Percentiles rank a stretch among this genome's conserved stretches.
phyloP scores from a whole-genome alignment of 2,797 vertebrate species.

The Melanotaenia pygmaea region DNA sequence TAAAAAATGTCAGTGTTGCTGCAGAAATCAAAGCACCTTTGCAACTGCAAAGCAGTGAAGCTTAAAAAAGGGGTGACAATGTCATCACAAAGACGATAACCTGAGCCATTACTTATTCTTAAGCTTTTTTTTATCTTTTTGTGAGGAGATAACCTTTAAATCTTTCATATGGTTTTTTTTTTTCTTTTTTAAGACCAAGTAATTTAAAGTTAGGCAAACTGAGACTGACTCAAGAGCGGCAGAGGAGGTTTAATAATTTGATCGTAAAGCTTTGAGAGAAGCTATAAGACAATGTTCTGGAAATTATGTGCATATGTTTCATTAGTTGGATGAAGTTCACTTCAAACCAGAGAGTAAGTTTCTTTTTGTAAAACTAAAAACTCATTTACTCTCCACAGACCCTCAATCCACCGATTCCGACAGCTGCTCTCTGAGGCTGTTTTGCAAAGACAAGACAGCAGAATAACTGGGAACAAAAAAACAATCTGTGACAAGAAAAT shows the following conservation, averaged over 20 bases:
- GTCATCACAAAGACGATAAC: slow-evolving; percentile 7
- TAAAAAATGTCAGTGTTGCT: not conserved
- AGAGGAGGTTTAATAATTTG: slow-evolving; percentile 30
- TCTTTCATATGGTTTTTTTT: slow-evolving; percentile 1
- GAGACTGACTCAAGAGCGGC: slow-evolving; percentile 25
- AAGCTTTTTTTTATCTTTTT: slow-evolving; percentile 29
- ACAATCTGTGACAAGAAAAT: not conserved
- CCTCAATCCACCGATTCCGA: slow-evolving; percentile 9
- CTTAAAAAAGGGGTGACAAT: not conserved
- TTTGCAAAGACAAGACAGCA: not conserved
- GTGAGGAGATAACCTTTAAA: slow-evolving; percentile 26
- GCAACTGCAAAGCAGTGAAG: not conserved
- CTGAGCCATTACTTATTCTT: slow-evolving; percentile 24
- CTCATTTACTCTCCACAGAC: slow-evolving; percentile 1
- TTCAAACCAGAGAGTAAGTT: not conserved
- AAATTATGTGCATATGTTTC: not conserved
- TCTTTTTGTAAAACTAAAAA: slow-evolving; percentile 2
- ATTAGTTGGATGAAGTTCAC: slow-evolving; percentile 1
- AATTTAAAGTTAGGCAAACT: slow-evolving; percentile 17
- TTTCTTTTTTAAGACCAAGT: not conserved
- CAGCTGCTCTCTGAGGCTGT: slow-evolving; percentile 38
- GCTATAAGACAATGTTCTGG: not conserved
- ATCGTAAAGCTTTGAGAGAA: slow-evolving; percentile 16
- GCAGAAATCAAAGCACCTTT: not conserved
- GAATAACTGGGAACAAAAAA: slow-evolving; percentile 23